These are phyloP conservation scores for Paracanthobrama guichenoti DNA, from an alignment of 2,113 vertebrate species.

Conservation along the genomic window DNA sequence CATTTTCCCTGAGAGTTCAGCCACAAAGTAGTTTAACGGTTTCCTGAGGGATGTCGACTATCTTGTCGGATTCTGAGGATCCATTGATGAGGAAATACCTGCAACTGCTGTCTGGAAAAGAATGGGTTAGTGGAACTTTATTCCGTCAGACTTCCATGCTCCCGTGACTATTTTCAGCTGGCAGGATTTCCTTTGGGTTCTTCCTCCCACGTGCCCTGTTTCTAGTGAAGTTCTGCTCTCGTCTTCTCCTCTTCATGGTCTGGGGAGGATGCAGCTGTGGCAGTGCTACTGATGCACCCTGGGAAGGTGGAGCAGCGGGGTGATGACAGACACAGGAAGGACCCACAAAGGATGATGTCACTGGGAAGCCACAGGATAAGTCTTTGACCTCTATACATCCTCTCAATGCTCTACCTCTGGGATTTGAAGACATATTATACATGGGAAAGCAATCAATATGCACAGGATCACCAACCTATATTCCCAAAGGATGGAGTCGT, in stretches of 20 bases:
- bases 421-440: slow-evolving; percentile 72
- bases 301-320: background rate
- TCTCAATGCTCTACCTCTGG: slow-evolving; percentile 52
- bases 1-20: slow-evolving; percentile 50
- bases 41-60: slow-evolving; percentile 55
- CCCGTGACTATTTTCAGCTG: slow-evolving; percentile 48
- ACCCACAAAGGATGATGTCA: slow-evolving; percentile 39
- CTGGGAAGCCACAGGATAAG: slow-evolving; percentile 39
- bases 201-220: slow-evolving; percentile 27
- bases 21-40: slow-evolving; percentile 64
- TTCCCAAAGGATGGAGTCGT: slow-evolving; percentile 55
- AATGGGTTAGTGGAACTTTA: slow-evolving; percentile 65
- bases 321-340: slow-evolving; percentile 24
- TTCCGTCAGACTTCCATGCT: slow-evolving; percentile 50
- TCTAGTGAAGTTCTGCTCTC: slow-evolving; percentile 28
- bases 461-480: slow-evolving; percentile 67
- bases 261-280: slow-evolving; percentile 54
- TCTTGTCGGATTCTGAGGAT: slow-evolving; percentile 44
- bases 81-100: slow-evolving; percentile 54
- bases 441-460: slow-evolving; percentile 76
- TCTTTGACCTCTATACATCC: slow-evolving; percentile 39
- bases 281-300: slow-evolving; percentile 46
- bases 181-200: background rate
- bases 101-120: slow-evolving; percentile 50
- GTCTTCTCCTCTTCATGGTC: slow-evolving; percentile 17